Evolutionary conservation across 2,113 vertebrate genomes (phyloP).

Genomic region (Chitala chitala): DNA sequence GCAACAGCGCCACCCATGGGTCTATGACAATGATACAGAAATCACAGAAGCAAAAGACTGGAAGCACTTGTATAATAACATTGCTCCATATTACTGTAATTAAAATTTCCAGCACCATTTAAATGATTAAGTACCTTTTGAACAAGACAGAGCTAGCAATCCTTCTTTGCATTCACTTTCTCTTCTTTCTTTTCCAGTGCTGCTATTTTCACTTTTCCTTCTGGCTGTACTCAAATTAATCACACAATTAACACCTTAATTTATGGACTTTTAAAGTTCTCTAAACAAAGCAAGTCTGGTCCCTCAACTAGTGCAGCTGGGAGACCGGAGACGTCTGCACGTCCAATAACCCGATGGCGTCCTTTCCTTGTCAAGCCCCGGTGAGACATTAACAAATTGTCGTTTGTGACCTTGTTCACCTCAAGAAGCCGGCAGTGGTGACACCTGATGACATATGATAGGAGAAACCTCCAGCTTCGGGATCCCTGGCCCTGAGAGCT

Average conservation of each 20-base stretch:
- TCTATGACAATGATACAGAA: slow-evolving; percentile 30
- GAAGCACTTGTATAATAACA: neutral
- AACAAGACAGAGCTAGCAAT: neutral
- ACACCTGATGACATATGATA: slow-evolving; percentile 50
- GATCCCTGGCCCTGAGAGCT: slow-evolving; percentile 21
- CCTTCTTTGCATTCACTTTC: neutral
- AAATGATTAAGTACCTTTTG: neutral
- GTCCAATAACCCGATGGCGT: slow-evolving; percentile 14
- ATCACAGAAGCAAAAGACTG: slow-evolving; percentile 21
- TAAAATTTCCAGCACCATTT: neutral
- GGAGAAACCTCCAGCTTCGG: slow-evolving; percentile 25
- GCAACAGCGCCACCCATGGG: slow-evolving; percentile 68
- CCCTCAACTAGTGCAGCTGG: neutral
- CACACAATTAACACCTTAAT: neutral
- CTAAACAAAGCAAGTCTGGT: neutral
- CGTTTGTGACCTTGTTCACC: slow-evolving; percentile 50
- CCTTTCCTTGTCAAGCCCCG: slow-evolving; percentile 21
- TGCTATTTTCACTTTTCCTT: neutral
- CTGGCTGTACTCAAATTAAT: neutral
- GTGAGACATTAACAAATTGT: slow-evolving; percentile 58
- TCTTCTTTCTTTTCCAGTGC: neutral
- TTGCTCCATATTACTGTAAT: neutral
- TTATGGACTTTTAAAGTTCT: neutral
- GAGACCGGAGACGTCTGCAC: slow-evolving; percentile 2
- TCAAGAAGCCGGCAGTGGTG: slow-evolving; percentile 50